phyloP scores from a whole-genome alignment of 2,797 vertebrate species.

The Rallus crepitans region DNA sequence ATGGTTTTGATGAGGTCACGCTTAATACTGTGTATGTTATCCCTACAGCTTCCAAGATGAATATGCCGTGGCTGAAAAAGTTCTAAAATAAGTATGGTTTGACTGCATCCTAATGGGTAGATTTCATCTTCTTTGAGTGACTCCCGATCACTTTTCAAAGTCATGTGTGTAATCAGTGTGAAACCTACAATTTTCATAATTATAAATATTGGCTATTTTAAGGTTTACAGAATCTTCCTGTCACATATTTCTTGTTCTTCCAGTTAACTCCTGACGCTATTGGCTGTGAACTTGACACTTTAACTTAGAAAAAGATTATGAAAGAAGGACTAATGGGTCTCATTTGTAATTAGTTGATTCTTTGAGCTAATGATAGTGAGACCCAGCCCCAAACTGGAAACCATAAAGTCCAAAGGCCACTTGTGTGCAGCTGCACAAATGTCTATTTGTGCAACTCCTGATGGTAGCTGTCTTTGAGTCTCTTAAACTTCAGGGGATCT shows the following conservation, averaged over 20 bases:
- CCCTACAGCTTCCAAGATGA: background rate
- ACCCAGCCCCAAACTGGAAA: background rate
- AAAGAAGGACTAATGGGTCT: background rate
- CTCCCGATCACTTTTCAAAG: slow-evolving; percentile 40
- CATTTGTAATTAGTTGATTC: background rate
- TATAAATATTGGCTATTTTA: slow-evolving; percentile 44
- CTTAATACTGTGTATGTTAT: background rate
- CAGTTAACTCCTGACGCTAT: background rate
- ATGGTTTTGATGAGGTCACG: background rate
- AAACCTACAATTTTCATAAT: slow-evolving; percentile 46
- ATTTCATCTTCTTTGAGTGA: slow-evolving; percentile 8
- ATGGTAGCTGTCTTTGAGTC: background rate
- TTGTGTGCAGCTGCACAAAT: background rate
- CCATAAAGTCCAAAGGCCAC: background rate
- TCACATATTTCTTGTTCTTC: background rate
- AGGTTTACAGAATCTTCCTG: slow-evolving; percentile 27
- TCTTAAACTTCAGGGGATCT: background rate
- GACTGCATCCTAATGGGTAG: background rate
- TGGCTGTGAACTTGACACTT: background rate
- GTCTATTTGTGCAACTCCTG: background rate
- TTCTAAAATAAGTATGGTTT: background rate
- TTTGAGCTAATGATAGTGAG: background rate
- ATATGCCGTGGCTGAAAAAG: background rate
- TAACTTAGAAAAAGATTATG: background rate
- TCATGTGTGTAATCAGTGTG: slow-evolving; percentile 37